phyloP scores from a whole-genome alignment of 1,140 invertebrate species.

The Rhagoletis zephyria region DNA sequence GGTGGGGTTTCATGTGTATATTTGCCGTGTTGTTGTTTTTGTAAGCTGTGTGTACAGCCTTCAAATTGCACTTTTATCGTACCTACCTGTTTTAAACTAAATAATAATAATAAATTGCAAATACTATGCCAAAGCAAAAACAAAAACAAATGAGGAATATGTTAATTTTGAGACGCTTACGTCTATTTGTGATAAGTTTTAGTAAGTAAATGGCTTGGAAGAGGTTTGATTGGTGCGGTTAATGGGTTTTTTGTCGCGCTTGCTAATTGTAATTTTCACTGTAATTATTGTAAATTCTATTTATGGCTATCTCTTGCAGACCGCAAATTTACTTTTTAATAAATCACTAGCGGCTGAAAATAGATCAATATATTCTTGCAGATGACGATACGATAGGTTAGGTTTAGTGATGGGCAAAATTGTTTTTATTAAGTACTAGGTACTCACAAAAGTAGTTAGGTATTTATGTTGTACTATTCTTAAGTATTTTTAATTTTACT shows the following conservation, averaged over 20 bases:
- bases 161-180: not conserved
- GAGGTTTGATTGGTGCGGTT: not conserved
- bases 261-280: constrained; percentile 2
- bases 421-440: no score
- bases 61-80: not conserved
- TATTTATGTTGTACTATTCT: no score
- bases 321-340: not conserved
- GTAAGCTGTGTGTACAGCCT: constrained; percentile 11
- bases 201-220: not conserved
- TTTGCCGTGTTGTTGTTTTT: not conserved
- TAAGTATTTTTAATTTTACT: no score
- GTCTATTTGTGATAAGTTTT: constrained; percentile 20
- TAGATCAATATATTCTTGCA: no score
- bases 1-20: not conserved
- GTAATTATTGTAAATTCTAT: not conserved
- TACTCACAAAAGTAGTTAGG: no score
- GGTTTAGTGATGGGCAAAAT: no score
- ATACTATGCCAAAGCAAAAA: not conserved
- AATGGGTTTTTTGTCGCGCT: not conserved
- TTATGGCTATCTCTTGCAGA: not conserved
- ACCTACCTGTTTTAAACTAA: not conserved
- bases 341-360: no score
- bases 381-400: no score
- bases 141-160: not conserved
- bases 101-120: constrained; percentile 21